Conservation (phyloP, 2,113 vertebrate species). For the Petaurus breviceps region DNA sequence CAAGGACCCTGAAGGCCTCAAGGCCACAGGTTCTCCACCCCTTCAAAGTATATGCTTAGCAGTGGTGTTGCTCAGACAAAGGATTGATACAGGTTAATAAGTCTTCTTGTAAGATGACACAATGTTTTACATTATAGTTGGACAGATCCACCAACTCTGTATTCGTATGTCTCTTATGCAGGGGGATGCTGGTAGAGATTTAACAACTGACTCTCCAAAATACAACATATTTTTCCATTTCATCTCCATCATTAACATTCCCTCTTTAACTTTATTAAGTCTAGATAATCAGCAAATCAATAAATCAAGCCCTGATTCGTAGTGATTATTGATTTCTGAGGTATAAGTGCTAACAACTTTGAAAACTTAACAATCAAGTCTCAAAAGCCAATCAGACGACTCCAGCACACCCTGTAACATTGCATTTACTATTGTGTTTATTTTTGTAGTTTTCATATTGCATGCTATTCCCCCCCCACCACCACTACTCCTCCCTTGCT, state of each 20-base stretch:
- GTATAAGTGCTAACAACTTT: neutral
- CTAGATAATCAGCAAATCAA: neutral
- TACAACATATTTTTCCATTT: neutral
- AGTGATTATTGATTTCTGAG: neutral
- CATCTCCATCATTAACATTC: neutral
- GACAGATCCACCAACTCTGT: neutral
- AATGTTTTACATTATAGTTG: neutral
- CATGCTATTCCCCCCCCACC: neutral
- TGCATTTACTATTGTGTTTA: neutral
- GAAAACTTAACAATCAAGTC: neutral
- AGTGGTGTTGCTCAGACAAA: neutral
- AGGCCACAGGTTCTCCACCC: no score
- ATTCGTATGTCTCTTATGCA: neutral
- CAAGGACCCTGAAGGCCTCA: no score
- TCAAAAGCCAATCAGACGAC: neutral
- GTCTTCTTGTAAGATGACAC: neutral
- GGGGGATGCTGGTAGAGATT: neutral
- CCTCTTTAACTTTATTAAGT: neutral
- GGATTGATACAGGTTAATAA: neutral
- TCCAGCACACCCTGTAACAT: neutral
- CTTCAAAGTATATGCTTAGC: neutral
- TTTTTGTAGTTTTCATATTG: neutral
- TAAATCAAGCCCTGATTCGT: neutral
- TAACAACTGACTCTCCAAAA: neutral
- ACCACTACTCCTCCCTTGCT: neutral